Evolutionary conservation across 2,888 invertebrate genomes (phyloP), one percentile per base, ranked within the genome.

Genomic region (Conus canariensis): DNA sequence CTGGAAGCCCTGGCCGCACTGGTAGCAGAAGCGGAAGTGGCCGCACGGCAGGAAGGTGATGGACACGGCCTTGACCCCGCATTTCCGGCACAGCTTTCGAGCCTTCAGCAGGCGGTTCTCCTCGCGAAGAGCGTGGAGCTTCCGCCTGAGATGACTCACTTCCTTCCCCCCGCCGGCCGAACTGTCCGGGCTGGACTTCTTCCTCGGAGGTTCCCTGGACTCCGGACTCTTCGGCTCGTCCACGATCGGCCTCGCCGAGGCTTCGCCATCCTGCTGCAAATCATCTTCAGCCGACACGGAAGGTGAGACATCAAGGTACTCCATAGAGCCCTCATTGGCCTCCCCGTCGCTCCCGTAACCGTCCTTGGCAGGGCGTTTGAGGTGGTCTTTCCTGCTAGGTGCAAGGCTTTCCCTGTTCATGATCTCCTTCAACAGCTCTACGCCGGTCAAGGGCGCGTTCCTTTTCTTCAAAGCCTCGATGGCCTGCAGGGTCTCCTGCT

Each of bases 41-140:
- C 88, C 88, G 45, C 88, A 88, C 25, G 88, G 88, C 88, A 88
- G 59, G 14, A 88, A 56, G 58, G 88, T 88, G 19, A 88, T 10
- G 22, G 30, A 19, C 22, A 77, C 77, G 12, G 88, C 58, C 22
- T 59, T 70, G 14, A 22, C 14, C 8, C 25, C 7, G 25, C 88
- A 88, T 25, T 77, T 56, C 7, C 88, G 74, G n/a, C 88, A 88
- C n/a, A 58, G 19, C 25, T 74, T 9, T 5, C 88, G 22, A 4
- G 74, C 74, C 88, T 58, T 77, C 30, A 88, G 77, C 59, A 8
- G 16, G 14, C 56, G 7, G 19, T 88, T 74, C 88, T 88, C 88
- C 16, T 58, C 58, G 1, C 77, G 70, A 8, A 88, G 77, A 9
- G 59, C 59, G n/a, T 19, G 70, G n/a, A 88, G 56, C n/a, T 25